Conservation (phyloP, 1,140 invertebrate genomes). For the Drosophila quadrilineata region DNA sequence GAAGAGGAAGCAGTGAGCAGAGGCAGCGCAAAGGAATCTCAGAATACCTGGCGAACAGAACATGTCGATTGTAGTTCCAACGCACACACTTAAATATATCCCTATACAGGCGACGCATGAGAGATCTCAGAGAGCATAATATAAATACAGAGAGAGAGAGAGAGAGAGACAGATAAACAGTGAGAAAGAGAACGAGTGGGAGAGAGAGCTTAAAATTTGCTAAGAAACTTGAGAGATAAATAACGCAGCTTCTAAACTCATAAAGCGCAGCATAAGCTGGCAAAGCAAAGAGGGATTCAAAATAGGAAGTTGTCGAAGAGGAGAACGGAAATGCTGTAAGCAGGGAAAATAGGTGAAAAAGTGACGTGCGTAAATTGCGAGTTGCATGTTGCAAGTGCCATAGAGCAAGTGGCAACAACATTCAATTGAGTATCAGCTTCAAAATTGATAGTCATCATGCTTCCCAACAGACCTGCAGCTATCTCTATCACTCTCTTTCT, state of each 20-base stretch:
- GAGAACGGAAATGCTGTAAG: no score
- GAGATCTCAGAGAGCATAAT: no score
- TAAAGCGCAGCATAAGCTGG: conserved; percentile 19
- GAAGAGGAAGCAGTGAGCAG: conserved; percentile 23
- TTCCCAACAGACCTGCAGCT: neutral
- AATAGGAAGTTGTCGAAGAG: neutral
- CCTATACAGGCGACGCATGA: no score
- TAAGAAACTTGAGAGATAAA: conserved; percentile 52
- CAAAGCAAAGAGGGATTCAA: neutral
- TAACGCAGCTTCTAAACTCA: conserved; percentile 54
- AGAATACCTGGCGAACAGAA: no score
- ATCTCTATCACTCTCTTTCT: neutral
- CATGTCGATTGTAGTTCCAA: no score
- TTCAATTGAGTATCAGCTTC: no score
- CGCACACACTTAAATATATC: neutral
- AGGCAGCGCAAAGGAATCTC: no score
- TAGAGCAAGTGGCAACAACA: no score
- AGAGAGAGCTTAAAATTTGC: conserved; percentile 4
- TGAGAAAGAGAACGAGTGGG: neutral
- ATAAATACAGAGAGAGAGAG: neutral
- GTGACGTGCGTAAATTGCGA: no score
- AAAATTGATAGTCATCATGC: no score
- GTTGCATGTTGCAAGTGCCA: no score
- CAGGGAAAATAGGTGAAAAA: no score
- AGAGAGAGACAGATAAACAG: neutral